Conservation (phyloP, 2,797 vertebrate genomes). For the Schizothorax lantsangensis region DNA sequence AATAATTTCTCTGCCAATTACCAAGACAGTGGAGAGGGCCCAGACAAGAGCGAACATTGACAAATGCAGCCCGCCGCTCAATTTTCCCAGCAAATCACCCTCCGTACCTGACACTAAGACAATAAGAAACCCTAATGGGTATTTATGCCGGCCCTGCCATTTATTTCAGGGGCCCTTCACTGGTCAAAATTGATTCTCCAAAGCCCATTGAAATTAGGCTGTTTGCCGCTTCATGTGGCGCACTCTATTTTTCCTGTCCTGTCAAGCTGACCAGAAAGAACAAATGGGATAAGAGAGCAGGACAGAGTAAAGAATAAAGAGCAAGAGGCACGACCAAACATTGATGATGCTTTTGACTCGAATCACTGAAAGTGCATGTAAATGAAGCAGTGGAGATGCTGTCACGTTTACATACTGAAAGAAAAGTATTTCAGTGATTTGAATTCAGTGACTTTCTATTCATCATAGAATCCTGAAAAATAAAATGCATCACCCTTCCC, state of each 20-base stretch:
- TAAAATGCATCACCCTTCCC: too few species aligned
- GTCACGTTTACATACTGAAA: not conserved
- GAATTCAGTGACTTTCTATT: not conserved
- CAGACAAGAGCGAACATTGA: conserved; percentile 76
- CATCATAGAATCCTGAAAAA: too few species aligned
- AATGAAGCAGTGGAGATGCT: conserved; percentile 12
- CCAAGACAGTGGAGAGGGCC: conserved; percentile 68
- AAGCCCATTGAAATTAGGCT: conserved; percentile 62
- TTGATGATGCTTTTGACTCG: conserved; percentile 5
- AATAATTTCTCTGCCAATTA: conserved; percentile 81
- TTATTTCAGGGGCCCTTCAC: conserved; percentile 70
- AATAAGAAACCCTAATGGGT: conserved; percentile 76
- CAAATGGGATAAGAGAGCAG: conserved; percentile 22
- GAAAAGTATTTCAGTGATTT: not conserved
- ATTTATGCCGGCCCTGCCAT: conserved; percentile 76
- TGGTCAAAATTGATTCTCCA: conserved; percentile 66
- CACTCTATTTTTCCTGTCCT: conserved; percentile 49
- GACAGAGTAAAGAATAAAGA: conserved; percentile 19
- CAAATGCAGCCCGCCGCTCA: conserved; percentile 75
- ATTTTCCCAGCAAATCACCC: conserved; percentile 70
- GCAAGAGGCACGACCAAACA: conserved; percentile 6
- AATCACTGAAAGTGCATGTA: not conserved
- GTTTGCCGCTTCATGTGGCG: conserved; percentile 58
- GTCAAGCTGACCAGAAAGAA: conserved; percentile 11
- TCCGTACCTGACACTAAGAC: conserved; percentile 74